These are phyloP conservation scores for Pecten maximus DNA, from an alignment of 2,888 invertebrate genomes.

Conservation along the genomic window DNA sequence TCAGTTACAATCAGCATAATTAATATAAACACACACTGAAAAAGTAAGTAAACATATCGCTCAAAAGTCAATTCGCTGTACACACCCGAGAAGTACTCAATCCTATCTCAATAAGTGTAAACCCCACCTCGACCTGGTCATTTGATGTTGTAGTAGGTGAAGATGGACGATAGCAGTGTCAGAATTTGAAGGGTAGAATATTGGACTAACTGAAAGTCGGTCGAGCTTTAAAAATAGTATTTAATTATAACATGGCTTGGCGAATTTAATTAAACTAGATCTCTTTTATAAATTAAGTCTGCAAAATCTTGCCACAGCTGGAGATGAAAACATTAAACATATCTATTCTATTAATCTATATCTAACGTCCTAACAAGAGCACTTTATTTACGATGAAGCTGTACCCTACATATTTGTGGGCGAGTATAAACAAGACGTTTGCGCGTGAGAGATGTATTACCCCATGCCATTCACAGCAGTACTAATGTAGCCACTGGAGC, in stretches of 20 bases:
- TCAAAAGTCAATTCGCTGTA: not conserved
- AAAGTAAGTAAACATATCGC: not conserved
- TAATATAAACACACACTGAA: not conserved
- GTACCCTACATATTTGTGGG: not conserved
- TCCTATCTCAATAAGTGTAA: not conserved
- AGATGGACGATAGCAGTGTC: not conserved
- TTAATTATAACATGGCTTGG: no score
- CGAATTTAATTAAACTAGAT: no score
- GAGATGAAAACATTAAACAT: no score
- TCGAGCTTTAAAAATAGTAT: not conserved
- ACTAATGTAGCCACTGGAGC: not conserved
- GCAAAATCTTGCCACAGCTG: no score
- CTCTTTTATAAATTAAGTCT: no score
- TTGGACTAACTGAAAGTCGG: not conserved
- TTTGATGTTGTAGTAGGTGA: not conserved
- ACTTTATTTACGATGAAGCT: not conserved
- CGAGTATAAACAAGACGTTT: not conserved
- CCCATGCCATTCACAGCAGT: not conserved
- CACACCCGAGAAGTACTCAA: not conserved
- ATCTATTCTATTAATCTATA: not conserved
- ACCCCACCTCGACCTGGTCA: not conserved
- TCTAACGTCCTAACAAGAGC: not conserved
- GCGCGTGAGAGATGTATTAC: not conserved
- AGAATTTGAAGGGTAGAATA: not conserved
- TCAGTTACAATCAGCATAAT: not conserved